phyloP scores from a whole-genome alignment of 2,797 vertebrate genomes.

The Arrhamphus sclerolepis region DNA sequence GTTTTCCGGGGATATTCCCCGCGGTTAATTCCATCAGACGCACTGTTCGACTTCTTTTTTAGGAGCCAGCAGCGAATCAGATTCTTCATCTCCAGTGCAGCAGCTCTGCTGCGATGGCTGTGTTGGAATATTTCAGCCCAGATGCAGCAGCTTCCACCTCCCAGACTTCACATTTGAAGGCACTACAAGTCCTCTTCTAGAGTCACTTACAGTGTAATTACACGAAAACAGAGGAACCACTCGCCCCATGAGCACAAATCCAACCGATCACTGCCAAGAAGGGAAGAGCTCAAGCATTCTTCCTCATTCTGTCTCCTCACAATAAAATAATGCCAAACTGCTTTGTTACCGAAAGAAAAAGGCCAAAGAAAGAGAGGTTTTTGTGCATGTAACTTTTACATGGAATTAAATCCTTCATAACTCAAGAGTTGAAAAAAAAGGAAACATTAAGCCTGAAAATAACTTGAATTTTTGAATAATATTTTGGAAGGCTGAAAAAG shows the following conservation, averaged over 20 bases:
- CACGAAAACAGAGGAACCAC: slow-evolving; percentile 4
- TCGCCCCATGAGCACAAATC: not conserved
- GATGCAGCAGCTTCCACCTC: not conserved
- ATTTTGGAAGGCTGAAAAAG: too few relatives aligned
- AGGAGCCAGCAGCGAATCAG: slow-evolving; percentile 47
- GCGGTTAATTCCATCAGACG: slow-evolving; percentile 71
- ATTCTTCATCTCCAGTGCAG: slow-evolving; percentile 28
- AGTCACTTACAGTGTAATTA: slow-evolving; percentile 28
- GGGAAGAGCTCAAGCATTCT: not conserved
- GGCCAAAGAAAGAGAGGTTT: too few relatives aligned
- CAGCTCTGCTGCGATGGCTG: slow-evolving; percentile 15
- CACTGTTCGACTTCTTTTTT: slow-evolving; percentile 53
- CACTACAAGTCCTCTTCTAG: slow-evolving; percentile 4
- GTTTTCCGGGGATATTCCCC: slow-evolving; percentile 57
- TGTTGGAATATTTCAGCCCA: slow-evolving; percentile 19
- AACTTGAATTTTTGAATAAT: too few relatives aligned
- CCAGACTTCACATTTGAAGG: not conserved
- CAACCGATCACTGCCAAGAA: not conserved
- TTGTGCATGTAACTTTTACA: too few relatives aligned
- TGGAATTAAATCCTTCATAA: too few relatives aligned
- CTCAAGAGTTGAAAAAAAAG: too few relatives aligned
- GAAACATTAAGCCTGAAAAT: too few relatives aligned
- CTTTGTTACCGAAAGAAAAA: too few relatives aligned
- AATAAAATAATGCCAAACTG: too few relatives aligned
- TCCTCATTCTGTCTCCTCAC: too few relatives aligned